Evolutionary conservation across 2,113 vertebrate species (phyloP).

Genomic region (Labrus mixtus): DNA sequence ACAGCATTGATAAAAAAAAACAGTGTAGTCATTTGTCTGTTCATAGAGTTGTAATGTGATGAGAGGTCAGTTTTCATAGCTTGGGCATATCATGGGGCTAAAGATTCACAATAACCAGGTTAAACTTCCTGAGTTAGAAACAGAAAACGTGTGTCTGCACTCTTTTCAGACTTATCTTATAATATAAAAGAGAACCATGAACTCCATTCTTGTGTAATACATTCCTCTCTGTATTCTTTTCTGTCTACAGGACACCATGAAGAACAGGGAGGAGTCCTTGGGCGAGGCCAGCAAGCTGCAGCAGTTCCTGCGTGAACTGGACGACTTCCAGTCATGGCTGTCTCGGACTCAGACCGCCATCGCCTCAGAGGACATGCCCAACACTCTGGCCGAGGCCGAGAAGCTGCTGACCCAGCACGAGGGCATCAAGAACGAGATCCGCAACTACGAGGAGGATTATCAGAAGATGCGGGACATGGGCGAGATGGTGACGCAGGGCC

Average conservation of each 20-base stretch:
- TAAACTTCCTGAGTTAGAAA: too few relatives aligned
- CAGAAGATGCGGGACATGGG: constrained; percentile 99
- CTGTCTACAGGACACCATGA: constrained; percentile 85
- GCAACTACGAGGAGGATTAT: constrained; percentile 98
- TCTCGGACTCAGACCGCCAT: constrained; percentile 97
- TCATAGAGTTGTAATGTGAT: too few relatives aligned
- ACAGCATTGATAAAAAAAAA: too few relatives aligned
- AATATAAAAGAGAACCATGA: too few relatives aligned
- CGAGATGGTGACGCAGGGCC: constrained; percentile 98
- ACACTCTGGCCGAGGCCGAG: constrained; percentile 94
- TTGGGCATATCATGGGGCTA: too few relatives aligned
- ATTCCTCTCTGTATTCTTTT: neutral
- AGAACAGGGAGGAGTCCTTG: constrained; percentile 94
- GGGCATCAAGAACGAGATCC: constrained; percentile 96
- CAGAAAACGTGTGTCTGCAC: too few relatives aligned
- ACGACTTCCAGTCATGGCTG: constrained; percentile 99
- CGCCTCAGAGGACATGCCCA: constrained; percentile 98
- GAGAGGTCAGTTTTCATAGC: too few relatives aligned
- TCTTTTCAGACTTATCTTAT: too few relatives aligned
- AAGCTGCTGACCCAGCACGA: constrained; percentile 98
- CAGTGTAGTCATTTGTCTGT: too few relatives aligned
- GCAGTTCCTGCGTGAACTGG: constrained; percentile 96
- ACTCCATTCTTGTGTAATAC: neutral
- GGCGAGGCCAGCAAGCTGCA: constrained; percentile 99
- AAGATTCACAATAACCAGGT: too few relatives aligned